Conservation (phyloP, 2,797 vertebrate species). For the Scyliorhinus canicula region DNA sequence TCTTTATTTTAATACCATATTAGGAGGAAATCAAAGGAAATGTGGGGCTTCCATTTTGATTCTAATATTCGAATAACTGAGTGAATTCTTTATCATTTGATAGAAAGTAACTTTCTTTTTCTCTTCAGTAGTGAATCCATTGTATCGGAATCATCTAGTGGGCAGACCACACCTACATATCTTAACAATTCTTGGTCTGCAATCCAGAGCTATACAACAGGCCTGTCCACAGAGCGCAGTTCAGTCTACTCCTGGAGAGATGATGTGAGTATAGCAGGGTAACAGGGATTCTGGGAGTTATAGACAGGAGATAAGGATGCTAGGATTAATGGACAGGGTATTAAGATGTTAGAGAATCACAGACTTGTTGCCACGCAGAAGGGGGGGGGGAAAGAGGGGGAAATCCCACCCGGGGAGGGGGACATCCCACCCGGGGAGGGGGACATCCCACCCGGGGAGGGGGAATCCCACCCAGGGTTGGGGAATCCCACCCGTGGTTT, state of each 20-base stretch:
- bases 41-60: background rate
- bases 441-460: too few relatives aligned
- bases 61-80: background rate
- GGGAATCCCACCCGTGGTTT: too few relatives aligned
- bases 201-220: conserved; percentile 58
- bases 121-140: conserved; percentile 51
- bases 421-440: too few relatives aligned
- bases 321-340: background rate
- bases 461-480: too few relatives aligned
- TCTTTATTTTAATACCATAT: background rate
- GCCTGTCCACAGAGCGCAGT: conserved; percentile 68
- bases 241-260: conserved; percentile 75
- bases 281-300: background rate
- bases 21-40: background rate
- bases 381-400: too few relatives aligned
- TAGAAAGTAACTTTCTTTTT: conserved; percentile 36
- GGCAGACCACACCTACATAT: conserved; percentile 48
- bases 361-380: too few relatives aligned
- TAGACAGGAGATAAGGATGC: background rate
- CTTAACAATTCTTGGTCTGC: conserved; percentile 58
- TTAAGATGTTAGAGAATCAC: background rate
- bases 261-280: conserved; percentile 59
- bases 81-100: background rate
- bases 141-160: conserved; percentile 50
- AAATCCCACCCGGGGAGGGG: too few relatives aligned